phyloP scores from a whole-genome alignment of 2,888 invertebrate species.

The Germaria angustata region DNA sequence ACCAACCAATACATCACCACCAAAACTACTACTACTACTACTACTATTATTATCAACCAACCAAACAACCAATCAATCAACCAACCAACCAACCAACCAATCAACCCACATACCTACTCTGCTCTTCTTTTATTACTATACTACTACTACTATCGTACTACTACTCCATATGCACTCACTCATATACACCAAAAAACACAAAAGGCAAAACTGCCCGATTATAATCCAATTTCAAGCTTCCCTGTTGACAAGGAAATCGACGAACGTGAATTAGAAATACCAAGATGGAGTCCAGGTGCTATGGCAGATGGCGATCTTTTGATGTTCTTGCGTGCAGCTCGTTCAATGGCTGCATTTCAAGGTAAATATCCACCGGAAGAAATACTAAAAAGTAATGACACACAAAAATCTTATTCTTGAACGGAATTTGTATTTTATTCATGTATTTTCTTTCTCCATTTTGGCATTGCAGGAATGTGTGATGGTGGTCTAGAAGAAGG shows the following conservation, averaged over 20 bases:
- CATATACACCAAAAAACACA: slow-evolving; percentile 61
- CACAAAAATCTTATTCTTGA: slow-evolving; percentile 32
- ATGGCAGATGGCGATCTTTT: slow-evolving; percentile 96
- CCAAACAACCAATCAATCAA: slow-evolving; percentile 45
- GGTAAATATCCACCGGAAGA: slow-evolving; percentile 70
- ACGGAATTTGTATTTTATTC: slow-evolving; percentile 48
- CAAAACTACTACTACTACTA: slow-evolving; percentile 38
- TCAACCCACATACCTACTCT: slow-evolving; percentile 44
- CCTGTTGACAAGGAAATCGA: slow-evolving; percentile 80
- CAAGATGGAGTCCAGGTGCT: slow-evolving; percentile 96
- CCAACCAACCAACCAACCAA: slow-evolving; percentile 48
- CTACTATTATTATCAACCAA: slow-evolving; percentile 26
- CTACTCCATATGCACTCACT: slow-evolving; percentile 63
- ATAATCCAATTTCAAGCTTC: slow-evolving; percentile 81
- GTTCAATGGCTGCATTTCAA: slow-evolving; percentile 99
- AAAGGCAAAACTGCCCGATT: slow-evolving; percentile 81
- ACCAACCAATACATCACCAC: slow-evolving; percentile 51
- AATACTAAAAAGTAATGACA: slow-evolving; percentile 69
- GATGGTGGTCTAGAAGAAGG: slow-evolving; percentile 99
- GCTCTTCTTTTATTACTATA: slow-evolving; percentile 45
- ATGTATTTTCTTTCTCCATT: slow-evolving; percentile 24
- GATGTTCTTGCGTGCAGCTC: slow-evolving; percentile 97
- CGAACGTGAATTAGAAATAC: slow-evolving; percentile 86
- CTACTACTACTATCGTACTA: slow-evolving; percentile 50
- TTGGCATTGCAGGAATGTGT: slow-evolving; percentile 88